Conservation (phyloP, 2,888 invertebrate genomes). For the Eledona agricola region DNA sequence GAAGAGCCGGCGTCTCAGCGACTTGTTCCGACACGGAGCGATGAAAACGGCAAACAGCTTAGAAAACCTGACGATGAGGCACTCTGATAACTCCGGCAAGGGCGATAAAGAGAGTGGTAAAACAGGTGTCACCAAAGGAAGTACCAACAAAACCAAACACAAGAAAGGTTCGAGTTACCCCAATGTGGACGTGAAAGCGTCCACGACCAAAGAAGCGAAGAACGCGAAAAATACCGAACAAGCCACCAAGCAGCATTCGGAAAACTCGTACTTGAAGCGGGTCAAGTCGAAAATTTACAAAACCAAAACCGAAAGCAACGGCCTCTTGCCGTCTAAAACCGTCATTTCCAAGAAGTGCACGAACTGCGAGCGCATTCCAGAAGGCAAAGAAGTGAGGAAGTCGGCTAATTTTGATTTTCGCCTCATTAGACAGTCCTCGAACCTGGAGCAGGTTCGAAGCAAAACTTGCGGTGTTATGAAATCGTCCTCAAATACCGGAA, state of each 20-base stretch:
- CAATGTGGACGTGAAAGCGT: conserved; percentile 28
- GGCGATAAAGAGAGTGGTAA: conserved; percentile 35
- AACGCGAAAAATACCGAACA: conserved; percentile 38
- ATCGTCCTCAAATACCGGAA: conserved; percentile 42
- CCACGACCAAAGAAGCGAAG: conserved; percentile 37
- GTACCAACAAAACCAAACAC: conserved; percentile 28
- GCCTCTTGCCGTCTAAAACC: conserved; percentile 49
- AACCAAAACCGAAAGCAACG: conserved; percentile 53
- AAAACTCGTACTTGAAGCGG: conserved; percentile 57
- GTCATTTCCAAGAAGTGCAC: conserved; percentile 52
- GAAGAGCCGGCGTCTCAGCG: conserved; percentile 57
- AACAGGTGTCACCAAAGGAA: conserved; percentile 34
- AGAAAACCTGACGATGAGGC: conserved; percentile 50
- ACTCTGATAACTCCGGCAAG: conserved; percentile 42
- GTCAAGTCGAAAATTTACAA: conserved; percentile 62
- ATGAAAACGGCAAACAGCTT: conserved; percentile 50
- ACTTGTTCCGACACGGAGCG: conserved; percentile 52
- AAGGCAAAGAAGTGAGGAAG: conserved; percentile 43
- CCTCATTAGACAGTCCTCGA: conserved; percentile 60
- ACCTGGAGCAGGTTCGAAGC: conserved; percentile 58
- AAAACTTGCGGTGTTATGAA: conserved; percentile 51
- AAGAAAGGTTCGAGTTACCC: conserved; percentile 30
- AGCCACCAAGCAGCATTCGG: conserved; percentile 29
- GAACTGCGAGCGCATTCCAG: conserved; percentile 45
- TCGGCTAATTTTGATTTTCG: conserved; percentile 53